Conservation (phyloP, 1,140 invertebrate genomes). For the Globodera rostochiensis region DNA sequence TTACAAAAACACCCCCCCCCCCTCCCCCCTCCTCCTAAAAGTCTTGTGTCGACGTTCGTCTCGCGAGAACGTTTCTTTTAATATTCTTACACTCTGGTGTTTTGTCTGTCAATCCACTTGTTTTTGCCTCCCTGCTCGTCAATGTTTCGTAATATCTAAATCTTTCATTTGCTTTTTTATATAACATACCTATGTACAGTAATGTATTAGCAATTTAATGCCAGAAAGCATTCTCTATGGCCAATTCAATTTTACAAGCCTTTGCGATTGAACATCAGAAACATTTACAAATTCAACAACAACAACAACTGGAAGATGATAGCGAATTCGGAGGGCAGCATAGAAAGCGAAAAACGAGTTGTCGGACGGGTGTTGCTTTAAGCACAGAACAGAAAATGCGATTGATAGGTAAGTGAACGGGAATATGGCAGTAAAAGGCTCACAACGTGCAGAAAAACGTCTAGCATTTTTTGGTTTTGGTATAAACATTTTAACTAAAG, state of each 20-base stretch:
- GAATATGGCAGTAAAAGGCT: neutral
- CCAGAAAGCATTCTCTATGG: neutral
- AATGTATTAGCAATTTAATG: too few species aligned
- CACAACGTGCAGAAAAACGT: too few species aligned
- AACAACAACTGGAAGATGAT: conserved; percentile 5
- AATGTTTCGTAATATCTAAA: too few species aligned
- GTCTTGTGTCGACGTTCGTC: neutral
- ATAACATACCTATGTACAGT: too few species aligned
- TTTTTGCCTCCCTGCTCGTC: too few species aligned
- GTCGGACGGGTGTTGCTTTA: conserved; percentile 11
- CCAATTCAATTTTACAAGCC: neutral
- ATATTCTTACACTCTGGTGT: too few species aligned
- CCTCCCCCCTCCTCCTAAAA: neutral
- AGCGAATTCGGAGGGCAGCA: neutral
- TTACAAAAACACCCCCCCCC: neutral
- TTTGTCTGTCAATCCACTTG: too few species aligned
- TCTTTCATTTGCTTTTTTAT: too few species aligned
- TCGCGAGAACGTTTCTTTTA: too few species aligned
- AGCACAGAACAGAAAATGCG: conserved; percentile 24
- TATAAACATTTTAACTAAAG: too few species aligned
- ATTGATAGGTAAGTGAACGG: conserved; percentile 12
- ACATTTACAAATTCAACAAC: conserved; percentile 22
- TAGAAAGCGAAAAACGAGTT: conserved; percentile 9
- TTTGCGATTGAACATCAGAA: conserved; percentile 17
- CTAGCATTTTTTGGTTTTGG: too few species aligned